phyloP scores from a whole-genome alignment of 2,888 invertebrate genomes.

The Rhagophthalmus giganteus region DNA sequence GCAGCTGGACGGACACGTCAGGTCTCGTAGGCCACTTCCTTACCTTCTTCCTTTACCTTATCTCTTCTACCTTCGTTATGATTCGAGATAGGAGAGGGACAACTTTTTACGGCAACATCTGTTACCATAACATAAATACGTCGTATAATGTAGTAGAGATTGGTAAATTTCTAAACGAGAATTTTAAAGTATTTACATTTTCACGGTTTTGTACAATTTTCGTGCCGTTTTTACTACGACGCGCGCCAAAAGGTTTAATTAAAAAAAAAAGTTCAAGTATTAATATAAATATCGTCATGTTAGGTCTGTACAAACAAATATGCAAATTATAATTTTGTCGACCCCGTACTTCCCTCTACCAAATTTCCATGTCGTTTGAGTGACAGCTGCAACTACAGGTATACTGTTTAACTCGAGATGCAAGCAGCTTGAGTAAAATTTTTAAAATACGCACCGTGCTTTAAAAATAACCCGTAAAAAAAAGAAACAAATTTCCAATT shows the following conservation, averaged over 20 bases:
- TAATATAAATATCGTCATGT: too few relatives aligned
- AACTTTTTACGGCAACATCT: slow-evolving; percentile 22
- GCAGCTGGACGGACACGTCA: slow-evolving; percentile 43
- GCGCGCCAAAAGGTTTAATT: too few relatives aligned
- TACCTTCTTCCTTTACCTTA: slow-evolving; percentile 41
- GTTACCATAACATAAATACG: slow-evolving; percentile 12
- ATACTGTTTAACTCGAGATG: slow-evolving; percentile 17
- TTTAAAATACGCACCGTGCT: slow-evolving; percentile 5
- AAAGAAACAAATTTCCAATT: background rate
- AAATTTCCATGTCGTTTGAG: slow-evolving; percentile 5
- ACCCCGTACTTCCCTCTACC: slow-evolving; percentile 5
- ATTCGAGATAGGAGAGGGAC: slow-evolving; percentile 30
- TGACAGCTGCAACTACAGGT: slow-evolving; percentile 20
- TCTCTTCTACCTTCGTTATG: slow-evolving; percentile 33
- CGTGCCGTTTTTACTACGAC: too few relatives aligned
- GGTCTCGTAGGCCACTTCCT: slow-evolving; percentile 39
- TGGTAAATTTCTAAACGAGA: background rate
- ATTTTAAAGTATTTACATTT: background rate
- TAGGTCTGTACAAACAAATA: too few relatives aligned
- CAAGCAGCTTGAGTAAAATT: slow-evolving; percentile 12
- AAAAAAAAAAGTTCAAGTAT: too few relatives aligned
- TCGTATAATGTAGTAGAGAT: background rate
- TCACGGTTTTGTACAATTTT: too few relatives aligned
- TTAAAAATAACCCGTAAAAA: background rate
- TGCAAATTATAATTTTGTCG: background rate